phyloP scores from a whole-genome alignment of 2,797 vertebrate species.

The Hydrophis major region DNA sequence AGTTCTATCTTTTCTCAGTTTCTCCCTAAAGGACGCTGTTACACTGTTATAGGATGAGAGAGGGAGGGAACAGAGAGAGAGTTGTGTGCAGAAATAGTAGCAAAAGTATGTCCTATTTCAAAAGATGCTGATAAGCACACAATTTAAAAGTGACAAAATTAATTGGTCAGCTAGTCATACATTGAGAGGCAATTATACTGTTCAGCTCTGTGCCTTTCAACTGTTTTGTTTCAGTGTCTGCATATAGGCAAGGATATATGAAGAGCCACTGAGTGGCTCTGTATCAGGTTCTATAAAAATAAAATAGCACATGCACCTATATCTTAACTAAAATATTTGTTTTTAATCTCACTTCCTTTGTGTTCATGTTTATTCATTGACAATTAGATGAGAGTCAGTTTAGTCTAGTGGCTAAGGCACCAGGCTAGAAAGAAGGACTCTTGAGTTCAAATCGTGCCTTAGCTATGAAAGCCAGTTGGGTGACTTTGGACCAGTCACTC shows the following conservation, averaged over 20 bases:
- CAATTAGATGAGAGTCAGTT: neutral
- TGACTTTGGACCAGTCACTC: neutral
- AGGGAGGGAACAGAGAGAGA: neutral
- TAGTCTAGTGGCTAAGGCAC: neutral
- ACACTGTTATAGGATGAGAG: neutral
- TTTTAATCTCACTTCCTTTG: neutral
- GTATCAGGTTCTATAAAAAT: neutral
- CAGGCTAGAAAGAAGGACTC: neutral
- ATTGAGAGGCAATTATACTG: neutral
- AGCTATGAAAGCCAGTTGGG: neutral
- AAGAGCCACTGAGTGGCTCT: neutral
- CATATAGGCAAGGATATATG: neutral
- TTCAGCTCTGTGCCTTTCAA: neutral
- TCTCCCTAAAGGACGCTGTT: neutral
- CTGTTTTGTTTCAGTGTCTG: neutral
- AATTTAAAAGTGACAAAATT: neutral
- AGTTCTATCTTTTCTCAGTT: neutral
- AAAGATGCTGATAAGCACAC: neutral
- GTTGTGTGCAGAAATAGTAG: neutral
- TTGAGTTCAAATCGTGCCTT: neutral
- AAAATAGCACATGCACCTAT: neutral
- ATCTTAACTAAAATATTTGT: neutral
- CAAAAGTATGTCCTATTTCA: neutral
- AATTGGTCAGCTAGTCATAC: neutral
- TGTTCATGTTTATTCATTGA: neutral